Evolutionary conservation across 2,113 vertebrate species (phyloP).

Genomic region (Nettapus auritus): DNA sequence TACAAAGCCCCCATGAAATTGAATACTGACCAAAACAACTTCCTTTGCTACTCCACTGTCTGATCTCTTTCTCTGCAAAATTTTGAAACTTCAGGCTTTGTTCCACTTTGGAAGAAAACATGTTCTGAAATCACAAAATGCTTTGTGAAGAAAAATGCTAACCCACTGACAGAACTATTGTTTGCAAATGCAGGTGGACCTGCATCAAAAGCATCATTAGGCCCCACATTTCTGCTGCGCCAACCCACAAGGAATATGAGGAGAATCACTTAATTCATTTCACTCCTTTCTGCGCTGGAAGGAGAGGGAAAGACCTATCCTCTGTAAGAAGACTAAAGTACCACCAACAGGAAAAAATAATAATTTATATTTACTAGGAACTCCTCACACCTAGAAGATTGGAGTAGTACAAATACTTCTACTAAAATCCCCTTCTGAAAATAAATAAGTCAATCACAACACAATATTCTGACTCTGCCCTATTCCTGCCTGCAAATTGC

Average conservation of each 20-base stretch:
- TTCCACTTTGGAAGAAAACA: slow-evolving; percentile 25
- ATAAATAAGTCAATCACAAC: neutral
- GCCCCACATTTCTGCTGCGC: neutral
- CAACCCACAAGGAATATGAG: neutral
- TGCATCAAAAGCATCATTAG: neutral
- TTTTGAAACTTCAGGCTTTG: neutral
- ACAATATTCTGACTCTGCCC: neutral
- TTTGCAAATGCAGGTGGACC: neutral
- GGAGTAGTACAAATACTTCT: neutral
- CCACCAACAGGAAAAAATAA: neutral
- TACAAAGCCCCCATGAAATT: neutral
- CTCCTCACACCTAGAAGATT: neutral
- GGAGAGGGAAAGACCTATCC: neutral
- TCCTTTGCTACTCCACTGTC: neutral
- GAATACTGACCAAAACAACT: neutral
- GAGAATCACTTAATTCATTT: neutral
- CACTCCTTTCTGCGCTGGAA: neutral
- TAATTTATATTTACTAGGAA: neutral
- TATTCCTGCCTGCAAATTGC: neutral
- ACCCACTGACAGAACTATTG: neutral
- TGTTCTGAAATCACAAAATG: neutral
- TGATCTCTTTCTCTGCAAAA: neutral
- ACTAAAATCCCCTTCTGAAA: neutral
- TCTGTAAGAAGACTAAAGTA: neutral
- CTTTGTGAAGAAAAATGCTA: slow-evolving; percentile 11